Percentiles rank a stretch among this genome's conserved stretches.
These are phyloP conservation scores for Ichneumoninae sp. DNA, from an alignment of 2,888 invertebrate species.

Conservation along the genomic window DNA sequence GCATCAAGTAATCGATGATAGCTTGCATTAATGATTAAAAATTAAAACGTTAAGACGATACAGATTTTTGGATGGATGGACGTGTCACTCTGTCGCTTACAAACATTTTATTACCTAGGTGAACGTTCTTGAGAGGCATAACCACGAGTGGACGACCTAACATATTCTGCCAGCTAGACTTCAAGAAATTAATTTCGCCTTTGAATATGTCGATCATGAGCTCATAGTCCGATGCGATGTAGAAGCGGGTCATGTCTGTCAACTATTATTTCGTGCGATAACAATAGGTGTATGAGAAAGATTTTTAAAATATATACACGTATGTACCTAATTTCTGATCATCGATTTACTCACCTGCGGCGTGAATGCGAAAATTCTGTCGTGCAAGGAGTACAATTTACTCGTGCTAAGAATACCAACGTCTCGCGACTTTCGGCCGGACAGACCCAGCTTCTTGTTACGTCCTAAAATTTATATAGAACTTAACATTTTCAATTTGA, in stretches of 20 bases:
- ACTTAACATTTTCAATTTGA: too few relatives aligned
- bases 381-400: conserved; percentile 97
- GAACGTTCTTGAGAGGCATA: conserved; percentile 94
- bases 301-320: conserved; percentile 33
- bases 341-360: conserved; percentile 92
- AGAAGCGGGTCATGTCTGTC: conserved; percentile 98
- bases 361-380: conserved; percentile 98
- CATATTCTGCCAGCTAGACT: conserved; percentile 99
- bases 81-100: conserved; percentile 60
- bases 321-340: conserved; percentile 8
- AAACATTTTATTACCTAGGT: conserved; percentile 90
- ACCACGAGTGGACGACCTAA: conserved; percentile 98
- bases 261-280: conserved; percentile 87
- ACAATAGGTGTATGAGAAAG: conserved; percentile 75
- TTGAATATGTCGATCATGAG: conserved; percentile 99
- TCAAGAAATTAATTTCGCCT: conserved; percentile 98
- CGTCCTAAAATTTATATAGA: conserved; percentile 88
- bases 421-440: conserved; percentile 97
- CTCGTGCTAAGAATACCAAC: conserved; percentile 99
- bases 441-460: conserved; percentile 95
- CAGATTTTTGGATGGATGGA: conserved; percentile 50
- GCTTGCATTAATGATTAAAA: conserved; percentile 43
- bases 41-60: conserved; percentile 51
- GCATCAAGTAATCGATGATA: conserved; percentile 28
- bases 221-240: conserved; percentile 99